phyloP scores from a whole-genome alignment of 2,888 invertebrate species.

The Thymelicus sylvestris region DNA sequence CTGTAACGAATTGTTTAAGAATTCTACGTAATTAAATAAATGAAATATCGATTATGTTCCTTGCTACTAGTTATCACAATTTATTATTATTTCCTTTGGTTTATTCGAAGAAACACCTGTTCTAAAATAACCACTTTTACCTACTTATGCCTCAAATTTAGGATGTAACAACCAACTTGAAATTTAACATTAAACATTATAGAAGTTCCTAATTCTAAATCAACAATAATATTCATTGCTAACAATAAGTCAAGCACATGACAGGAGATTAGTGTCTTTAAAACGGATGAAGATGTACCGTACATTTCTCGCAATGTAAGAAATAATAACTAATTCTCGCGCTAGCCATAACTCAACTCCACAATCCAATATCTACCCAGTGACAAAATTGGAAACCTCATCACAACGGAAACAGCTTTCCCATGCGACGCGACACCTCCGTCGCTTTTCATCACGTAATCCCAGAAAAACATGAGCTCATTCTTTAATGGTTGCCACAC shows the following conservation, averaged over 20 bases:
- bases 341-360: not conserved
- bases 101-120: no score
- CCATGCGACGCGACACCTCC: constrained; percentile 14
- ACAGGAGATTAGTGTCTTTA: no score
- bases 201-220: not conserved
- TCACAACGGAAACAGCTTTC: constrained; percentile 26
- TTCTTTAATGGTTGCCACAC: not conserved
- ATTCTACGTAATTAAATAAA: not conserved
- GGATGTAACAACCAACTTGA: no score
- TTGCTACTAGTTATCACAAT: no score
- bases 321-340: no score
- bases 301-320: no score
- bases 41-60: no score
- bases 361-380: constrained; percentile 8
- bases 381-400: constrained; percentile 30
- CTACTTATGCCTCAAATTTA: no score
- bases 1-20: constrained; percentile 1
- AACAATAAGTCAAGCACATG: no score
- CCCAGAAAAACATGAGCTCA: constrained; percentile 13
- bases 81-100: no score
- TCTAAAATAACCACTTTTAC: no score
- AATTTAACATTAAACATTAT: not conserved
- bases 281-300: no score
- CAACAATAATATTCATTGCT: not conserved
- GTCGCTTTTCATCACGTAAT: constrained; percentile 24